Evolutionary conservation across 2,888 invertebrate species (phyloP), one percentile per base, ranked within the genome.

Genomic region (Rhagium mordax): DNA sequence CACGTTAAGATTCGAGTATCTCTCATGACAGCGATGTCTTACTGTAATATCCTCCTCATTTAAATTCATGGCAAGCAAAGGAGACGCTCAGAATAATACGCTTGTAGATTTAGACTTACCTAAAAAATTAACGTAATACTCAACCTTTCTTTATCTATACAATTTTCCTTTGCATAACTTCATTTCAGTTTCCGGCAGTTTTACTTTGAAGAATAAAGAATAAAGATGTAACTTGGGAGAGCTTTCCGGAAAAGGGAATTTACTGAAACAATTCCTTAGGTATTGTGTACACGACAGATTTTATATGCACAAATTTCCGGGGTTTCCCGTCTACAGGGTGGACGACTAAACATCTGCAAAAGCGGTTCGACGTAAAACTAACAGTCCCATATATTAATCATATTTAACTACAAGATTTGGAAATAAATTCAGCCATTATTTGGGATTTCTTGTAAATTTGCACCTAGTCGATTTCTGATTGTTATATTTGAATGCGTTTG

Each of bases 11-110:
- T 75, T 75, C 70, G 71, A 74, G 76, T 68, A 74, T 71, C 74
- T 77, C 74, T 74, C 77, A 57, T 76, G 79, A 79, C 79, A 74
- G 76, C 74, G 64, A 74, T 79, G 75, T 77, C 77, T 77, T 79
- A 73, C 74, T 71, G 72, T 78, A 79, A 79, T 79, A 79, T 79
- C 77, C 79, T 76, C 72, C 77, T 79, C 79, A 77, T 79, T 77
- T 74, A 77, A 79, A 79, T 79, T 79, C 79, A 79, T 79, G 74
- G 75, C 75, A 29, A 33, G 59, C 62, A 29, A 53, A 48, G 27
- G 64, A 71, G 53, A 71, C 70, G 55, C 62, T 55, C 70, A 55
- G 70, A 71, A 71, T 71, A 71, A 69, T 69, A 60, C 69, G 61
- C 69, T 48, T 65, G 67, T 47, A 67, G 67, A 55, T 55, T 67